These are phyloP conservation scores for Cryptotis parvus DNA, from an alignment of 2,113 vertebrate genomes.

Conservation along the genomic window DNA sequence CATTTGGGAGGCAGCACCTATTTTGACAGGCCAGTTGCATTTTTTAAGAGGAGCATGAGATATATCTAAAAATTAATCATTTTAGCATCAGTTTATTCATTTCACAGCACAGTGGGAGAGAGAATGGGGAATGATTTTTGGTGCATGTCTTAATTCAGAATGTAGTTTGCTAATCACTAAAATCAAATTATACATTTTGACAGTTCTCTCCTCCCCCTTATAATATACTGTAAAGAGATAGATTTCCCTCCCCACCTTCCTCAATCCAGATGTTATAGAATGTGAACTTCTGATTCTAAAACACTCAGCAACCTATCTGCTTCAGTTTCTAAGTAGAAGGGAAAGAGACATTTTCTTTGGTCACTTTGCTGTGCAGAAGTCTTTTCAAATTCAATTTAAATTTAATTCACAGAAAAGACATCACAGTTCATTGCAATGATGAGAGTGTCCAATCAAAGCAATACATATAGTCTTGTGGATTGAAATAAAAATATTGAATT, in stretches of 20 bases:
- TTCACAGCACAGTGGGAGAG: constrained; percentile 56
- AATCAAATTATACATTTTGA: constrained; percentile 13
- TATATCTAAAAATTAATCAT: constrained; percentile 64
- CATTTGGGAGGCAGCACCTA: constrained; percentile 77
- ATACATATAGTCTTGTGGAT: background rate
- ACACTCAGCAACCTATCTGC: constrained; percentile 7
- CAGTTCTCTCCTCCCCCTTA: background rate
- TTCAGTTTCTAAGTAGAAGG: constrained; percentile 19
- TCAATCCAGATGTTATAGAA: constrained; percentile 52
- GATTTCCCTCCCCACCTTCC: constrained; percentile 55
- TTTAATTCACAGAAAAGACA: constrained; percentile 23
- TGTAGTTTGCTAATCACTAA: constrained; percentile 10
- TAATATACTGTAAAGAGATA: constrained; percentile 43
- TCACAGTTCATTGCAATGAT: background rate
- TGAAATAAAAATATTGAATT: constrained; percentile 63
- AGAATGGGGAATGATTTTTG: constrained; percentile 36
- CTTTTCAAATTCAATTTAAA: constrained; percentile 61
- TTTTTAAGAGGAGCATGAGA: constrained; percentile 67
- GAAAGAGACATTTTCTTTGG: background rate
- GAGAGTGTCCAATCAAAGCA: background rate
- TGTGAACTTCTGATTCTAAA: constrained; percentile 47
- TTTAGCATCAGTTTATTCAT: constrained; percentile 73
- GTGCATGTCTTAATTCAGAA: constrained; percentile 50
- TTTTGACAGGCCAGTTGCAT: constrained; percentile 75
- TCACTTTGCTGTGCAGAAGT: constrained; percentile 34